These are phyloP conservation scores for Drosophila anceps DNA, from an alignment of 2,888 invertebrate species.

Conservation along the genomic window DNA sequence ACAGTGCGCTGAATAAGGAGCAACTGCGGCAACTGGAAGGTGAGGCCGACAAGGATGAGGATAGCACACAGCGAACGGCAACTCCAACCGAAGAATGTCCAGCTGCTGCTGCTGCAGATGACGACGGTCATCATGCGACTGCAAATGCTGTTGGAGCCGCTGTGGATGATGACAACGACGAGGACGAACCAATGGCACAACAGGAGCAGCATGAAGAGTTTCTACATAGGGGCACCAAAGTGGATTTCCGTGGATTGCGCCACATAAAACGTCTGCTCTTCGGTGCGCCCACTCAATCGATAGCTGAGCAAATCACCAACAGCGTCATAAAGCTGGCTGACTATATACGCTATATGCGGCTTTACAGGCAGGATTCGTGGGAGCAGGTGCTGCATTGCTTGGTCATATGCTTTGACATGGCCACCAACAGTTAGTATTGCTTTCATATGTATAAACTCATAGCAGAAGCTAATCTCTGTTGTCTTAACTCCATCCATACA, in stretches of 20 bases:
- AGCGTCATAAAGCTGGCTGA: conserved; percentile 75
- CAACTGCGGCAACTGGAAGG: conserved; percentile 90
- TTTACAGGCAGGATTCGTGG: conserved; percentile 67
- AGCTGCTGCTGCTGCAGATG: neutral
- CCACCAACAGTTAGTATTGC: conserved; percentile 87
- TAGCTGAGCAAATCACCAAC: conserved; percentile 81
- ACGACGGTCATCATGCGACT: neutral
- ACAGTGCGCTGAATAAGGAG: conserved; percentile 89
- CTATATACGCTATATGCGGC: conserved; percentile 63
- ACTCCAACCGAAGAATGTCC: neutral
- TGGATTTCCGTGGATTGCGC: conserved; percentile 88
- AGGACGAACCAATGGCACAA: conserved; percentile 69
- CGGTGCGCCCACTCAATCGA: conserved; percentile 60
- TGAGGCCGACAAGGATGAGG: conserved; percentile 95
- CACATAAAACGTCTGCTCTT: conserved; percentile 86
- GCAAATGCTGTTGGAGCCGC: conserved; percentile 5
- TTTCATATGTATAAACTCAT: neutral
- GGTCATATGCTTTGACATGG: conserved; percentile 92
- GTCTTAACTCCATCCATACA: neutral
- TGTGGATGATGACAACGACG: conserved; percentile 30
- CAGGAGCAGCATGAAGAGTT: conserved; percentile 29
- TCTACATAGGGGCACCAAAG: conserved; percentile 72
- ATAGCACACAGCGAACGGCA: conserved; percentile 86
- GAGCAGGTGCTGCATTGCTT: conserved; percentile 86
- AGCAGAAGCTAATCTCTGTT: neutral